These are phyloP conservation scores for Caenorhabditis inopinata DNA, from an alignment of 1,140 invertebrate genomes.

Conservation along the genomic window DNA sequence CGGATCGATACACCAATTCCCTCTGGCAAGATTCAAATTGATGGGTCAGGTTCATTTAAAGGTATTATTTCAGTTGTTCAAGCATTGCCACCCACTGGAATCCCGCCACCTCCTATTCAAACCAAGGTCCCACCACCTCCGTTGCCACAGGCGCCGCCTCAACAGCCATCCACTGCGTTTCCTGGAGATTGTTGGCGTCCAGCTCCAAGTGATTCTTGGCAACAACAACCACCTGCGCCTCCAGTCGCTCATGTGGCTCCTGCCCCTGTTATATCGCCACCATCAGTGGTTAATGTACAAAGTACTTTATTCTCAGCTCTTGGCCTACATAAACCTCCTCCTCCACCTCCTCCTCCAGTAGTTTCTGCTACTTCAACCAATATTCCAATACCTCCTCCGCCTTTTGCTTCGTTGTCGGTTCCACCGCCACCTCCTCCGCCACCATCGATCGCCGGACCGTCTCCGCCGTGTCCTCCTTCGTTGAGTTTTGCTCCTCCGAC, in stretches of 20 bases:
- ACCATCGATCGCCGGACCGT: neutral
- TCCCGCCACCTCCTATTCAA: neutral
- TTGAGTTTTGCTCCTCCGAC: neutral
- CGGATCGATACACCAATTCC: neutral
- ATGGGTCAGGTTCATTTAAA: neutral
- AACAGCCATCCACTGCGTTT: neutral
- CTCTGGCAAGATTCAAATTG: neutral
- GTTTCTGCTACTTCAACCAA: too few relatives aligned
- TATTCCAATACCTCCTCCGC: neutral
- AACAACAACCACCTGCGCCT: neutral
- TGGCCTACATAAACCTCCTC: neutral
- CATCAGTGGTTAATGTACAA: constrained; percentile 6
- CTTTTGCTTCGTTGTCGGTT: neutral
- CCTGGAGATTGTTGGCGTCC: neutral
- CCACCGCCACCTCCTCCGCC: neutral
- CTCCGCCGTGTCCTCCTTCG: neutral
- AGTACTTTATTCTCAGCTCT: constrained; percentile 14
- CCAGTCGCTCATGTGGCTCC: neutral
- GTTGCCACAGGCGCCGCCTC: neutral
- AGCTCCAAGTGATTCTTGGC: neutral
- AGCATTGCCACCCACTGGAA: neutral
- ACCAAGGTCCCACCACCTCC: neutral
- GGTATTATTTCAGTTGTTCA: neutral
- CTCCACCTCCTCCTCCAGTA: neutral
- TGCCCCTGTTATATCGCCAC: neutral